These are phyloP conservation scores for Chalcis sispes DNA, from an alignment of 2,888 invertebrate genomes.

Conservation along the genomic window DNA sequence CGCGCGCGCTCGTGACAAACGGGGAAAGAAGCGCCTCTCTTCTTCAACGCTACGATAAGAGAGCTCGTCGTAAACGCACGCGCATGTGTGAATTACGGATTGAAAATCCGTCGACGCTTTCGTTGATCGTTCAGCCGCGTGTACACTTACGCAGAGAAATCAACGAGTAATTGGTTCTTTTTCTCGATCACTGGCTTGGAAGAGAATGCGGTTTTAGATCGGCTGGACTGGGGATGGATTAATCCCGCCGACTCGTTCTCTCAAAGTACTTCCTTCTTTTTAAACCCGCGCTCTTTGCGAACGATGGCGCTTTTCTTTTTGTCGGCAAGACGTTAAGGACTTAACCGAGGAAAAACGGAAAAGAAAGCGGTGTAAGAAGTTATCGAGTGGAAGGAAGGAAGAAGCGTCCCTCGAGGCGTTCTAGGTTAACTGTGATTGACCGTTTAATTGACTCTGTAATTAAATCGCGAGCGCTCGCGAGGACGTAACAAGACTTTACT, in stretches of 20 bases:
- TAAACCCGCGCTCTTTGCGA: background rate
- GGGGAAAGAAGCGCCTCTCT: background rate
- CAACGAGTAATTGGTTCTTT: too few relatives aligned
- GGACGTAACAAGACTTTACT: constrained; percentile 59
- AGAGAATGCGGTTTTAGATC: too few relatives aligned
- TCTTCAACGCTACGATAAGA: background rate
- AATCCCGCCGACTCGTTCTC: constrained; percentile 2
- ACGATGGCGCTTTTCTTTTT: too few relatives aligned
- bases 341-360: too few relatives aligned
- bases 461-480: constrained; percentile 63
- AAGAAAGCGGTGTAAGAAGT: background rate
- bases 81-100: too few relatives aligned
- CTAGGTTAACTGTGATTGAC: constrained; percentile 65
- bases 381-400: constrained; percentile 14
- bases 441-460: constrained; percentile 71
- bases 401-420: background rate
- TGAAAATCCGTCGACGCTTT: constrained; percentile 25
- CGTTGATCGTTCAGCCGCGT: too few relatives aligned
- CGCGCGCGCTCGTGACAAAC: background rate
- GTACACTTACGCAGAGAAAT: too few relatives aligned
- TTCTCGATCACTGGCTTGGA: too few relatives aligned
- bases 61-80: too few relatives aligned
- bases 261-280: constrained; percentile 35
- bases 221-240: too few relatives aligned
- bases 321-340: too few relatives aligned